Evolutionary conservation across 2,797 vertebrate genomes (phyloP), one percentile per base, ranked within the genome.

Genomic region (Poecilia velifera): DNA sequence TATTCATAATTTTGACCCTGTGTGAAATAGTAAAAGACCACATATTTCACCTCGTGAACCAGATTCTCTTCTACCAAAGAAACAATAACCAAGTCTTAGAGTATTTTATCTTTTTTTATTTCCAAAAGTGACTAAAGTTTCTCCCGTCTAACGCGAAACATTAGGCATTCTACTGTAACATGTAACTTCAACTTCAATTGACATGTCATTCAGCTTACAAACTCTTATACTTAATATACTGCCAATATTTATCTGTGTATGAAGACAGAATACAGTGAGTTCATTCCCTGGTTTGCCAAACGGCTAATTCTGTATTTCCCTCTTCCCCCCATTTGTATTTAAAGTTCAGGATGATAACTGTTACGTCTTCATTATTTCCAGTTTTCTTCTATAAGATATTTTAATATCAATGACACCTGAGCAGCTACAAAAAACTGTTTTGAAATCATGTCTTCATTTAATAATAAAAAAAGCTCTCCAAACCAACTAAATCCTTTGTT

Each of bases 101-200:
- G 20, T 6, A 73, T 43, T 70, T 39, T 6, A 78, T 78, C 45
- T 46, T 68, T 83, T 41, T 80, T 80, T 25, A 7, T 76, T 47
- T 28, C 49, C 25, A 53, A 72, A 83, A 74, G 74, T 85, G 73
- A 72, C 57, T 73, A 18, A 76, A 72, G 45, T 82, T 79, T 59
- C 77, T 80, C 64, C n/a, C 5, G 45, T 76, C 51, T 34, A 36
- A 86, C 72, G 73, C 53, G 49, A 80, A 79, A 81, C 36, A 73
- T 49, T 20, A 41, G 75, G 36, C 64, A 41, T 59, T 77, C 31
- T 72, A 36, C 43, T 47, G 22, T 78, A 76, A 86, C 78, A 82
- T 86, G 41, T 55, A 73, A 80, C 80, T 78, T 68, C 22, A 51
- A 1, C 16, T 66, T n/a, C 59, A 55, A 10, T 78, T 79, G 36